A percentile compares a stretch with the other conserved stretches of the same genome.
Conservation (phyloP, 2,797 vertebrate genomes). For the Rhodeus uyekii region DNA sequence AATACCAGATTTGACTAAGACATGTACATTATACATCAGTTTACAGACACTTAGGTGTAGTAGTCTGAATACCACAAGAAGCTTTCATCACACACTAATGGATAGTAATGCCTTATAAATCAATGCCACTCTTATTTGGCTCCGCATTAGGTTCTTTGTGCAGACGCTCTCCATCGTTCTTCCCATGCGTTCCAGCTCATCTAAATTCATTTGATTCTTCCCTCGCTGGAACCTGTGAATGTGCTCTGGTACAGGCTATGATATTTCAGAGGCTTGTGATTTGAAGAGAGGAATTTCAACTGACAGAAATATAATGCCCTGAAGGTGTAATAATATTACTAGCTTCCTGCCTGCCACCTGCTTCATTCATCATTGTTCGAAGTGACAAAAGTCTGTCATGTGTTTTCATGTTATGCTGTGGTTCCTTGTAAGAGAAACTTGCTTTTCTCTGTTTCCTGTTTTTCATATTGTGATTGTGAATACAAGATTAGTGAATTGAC, state of each 20-base stretch:
- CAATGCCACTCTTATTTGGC: constrained; percentile 10
- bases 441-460: neutral
- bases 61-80: constrained; percentile 6
- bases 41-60: neutral
- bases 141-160: constrained; percentile 20
- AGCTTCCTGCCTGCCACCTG: neutral
- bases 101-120: constrained; percentile 32
- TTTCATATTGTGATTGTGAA: neutral
- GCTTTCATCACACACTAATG: constrained; percentile 37
- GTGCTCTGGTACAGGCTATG: neutral
- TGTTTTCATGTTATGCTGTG: neutral
- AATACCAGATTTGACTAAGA: neutral
- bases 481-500: neutral
- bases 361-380: neutral
- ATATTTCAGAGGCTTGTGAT: constrained; percentile 49
- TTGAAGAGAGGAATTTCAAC: constrained; percentile 38
- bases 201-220: constrained; percentile 38
- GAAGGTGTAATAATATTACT: neutral
- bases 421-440: neutral
- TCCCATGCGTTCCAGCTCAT: constrained; percentile 8
- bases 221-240: constrained; percentile 6
- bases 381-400: constrained; percentile 2
- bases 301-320: constrained; percentile 48
- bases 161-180: neutral
- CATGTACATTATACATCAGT: neutral